Percentiles rank a stretch among this genome's conserved stretches.
Conservation (phyloP, 2,888 invertebrate genomes). For the Drosophila koepferae region DNA sequence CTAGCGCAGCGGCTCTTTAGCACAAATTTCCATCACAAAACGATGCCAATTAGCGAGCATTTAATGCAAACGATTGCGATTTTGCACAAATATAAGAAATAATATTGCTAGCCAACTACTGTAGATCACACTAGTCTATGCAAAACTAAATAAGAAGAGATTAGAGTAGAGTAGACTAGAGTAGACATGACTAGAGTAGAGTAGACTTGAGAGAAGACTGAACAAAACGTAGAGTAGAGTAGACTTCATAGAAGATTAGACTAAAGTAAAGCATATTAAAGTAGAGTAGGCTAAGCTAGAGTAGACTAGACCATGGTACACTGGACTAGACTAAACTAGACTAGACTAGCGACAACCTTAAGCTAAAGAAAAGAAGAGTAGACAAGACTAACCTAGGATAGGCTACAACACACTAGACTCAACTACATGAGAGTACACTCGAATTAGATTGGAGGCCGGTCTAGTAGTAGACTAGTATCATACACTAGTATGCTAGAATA, state of each 20-base stretch:
- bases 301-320: background rate
- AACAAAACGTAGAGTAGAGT: background rate
- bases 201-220: too few relatives aligned
- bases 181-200: background rate
- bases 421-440: too few relatives aligned
- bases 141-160: background rate
- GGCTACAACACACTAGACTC: too few relatives aligned
- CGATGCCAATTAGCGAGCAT: constrained; percentile 69
- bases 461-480: too few relatives aligned
- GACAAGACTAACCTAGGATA: too few relatives aligned
- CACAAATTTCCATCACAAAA: constrained; percentile 74
- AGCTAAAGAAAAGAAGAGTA: too few relatives aligned
- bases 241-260: background rate
- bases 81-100: constrained; percentile 3
- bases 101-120: background rate
- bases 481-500: too few relatives aligned
- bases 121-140: background rate
- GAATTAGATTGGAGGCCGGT: too few relatives aligned
- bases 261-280: background rate
- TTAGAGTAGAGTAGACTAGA: too few relatives aligned
- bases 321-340: background rate
- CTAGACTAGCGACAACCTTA: too few relatives aligned
- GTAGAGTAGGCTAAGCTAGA: background rate
- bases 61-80: constrained; percentile 72
- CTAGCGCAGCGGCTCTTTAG: constrained; percentile 42